Base-by-base conservation (phyloP, 2,797 vertebrate genomes). In the Gymnothorax javanicus region DNA sequence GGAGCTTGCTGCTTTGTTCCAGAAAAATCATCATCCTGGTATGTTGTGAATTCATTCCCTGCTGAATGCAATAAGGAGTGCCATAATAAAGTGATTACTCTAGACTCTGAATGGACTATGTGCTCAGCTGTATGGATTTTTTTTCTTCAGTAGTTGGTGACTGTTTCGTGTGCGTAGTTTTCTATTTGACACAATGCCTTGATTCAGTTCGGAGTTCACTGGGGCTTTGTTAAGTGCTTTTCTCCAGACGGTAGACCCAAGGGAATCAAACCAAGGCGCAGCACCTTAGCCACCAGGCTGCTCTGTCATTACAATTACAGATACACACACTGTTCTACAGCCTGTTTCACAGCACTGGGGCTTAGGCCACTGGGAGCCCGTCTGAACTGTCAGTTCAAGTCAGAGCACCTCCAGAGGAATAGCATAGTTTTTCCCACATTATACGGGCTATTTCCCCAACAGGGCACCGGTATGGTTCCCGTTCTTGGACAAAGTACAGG, bases 311-410 rank as follows among this genome's bases (percentile, higher is more conserved):
- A 33, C 73, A 23, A 77, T 77, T 77, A 20, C 43, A 52, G 73
- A 50, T 52, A 50, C 33, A 20, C 33, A 15, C 73, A 17, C 33
- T 50, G 50, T 15, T 81, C 52, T 23, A 1, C 52, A n/a, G 52
- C 77, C 9, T 9, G 52, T n/a, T 56, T 56, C 77, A 56, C 50
- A 81, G 77, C 17, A 52, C 52, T 81, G 77, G 8, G 6, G 52
- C 50, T 81, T 15, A 56, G 77, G 77, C 50, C 23, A 81, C 50
- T 56, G 77, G 77, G 52, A 56, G 6, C 77, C 77, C 23, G 50
- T 54, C 77, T 9, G 77, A 23, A 56, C 20, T 81, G 77, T 81
- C 77, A 81, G 50, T n/a, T 81, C 77, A 81, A 6, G 77, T 81
- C 77, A 81, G 52, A n/a, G 52, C 6, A 43, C 54, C 12, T 54